Base-by-base conservation (phyloP, 2,888 invertebrate species). In the Metopia argyrocephala region DNA sequence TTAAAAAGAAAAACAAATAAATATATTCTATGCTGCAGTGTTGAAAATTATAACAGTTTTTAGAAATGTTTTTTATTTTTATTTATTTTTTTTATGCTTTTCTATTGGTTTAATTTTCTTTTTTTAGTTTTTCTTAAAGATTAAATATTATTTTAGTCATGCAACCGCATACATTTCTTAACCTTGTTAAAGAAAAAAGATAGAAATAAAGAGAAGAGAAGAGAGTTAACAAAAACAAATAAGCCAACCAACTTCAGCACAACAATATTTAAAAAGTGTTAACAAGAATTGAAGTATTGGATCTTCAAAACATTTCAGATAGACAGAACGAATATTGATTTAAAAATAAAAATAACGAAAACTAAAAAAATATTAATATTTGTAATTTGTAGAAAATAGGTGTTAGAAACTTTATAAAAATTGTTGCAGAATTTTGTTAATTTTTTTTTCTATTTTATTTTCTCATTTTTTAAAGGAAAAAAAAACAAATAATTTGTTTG, bases 141-240 rank as follows among this genome's bases (percentile, higher is more conserved):
- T 78, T 74, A 78, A 78, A 78, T 59, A 81, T 78, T 81, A 78
- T 66, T 74, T 74, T 74, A 81, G 81, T 61, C 78, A 81, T 81
- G 81, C 81, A 81, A 81, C 74, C 59, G 65, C 52, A 78, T 70
- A 69, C 64, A 70, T 64, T 57, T 64, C 48, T 70, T 50, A 64
- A 64, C 27, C 69, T 70, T 70, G 69, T 64, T 76, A 70, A 54
- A 69, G 31, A 66, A 5, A 2, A 48, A 48, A 48, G 6, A 20
- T 15, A n/a, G 15, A 18, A 48, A n/a, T 6, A 18, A 15, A 48
- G 20, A 12, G n/a, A 48, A 4, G 52, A 25, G 23, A 21, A 52
- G 12, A 52, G n/a, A n/a, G n/a, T 61, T 56, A 18, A 27, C 12
- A 56, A 48, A 69, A 56, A 48, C 38, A 74, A 66, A 75, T 52